phyloP scores from a whole-genome alignment of 2,888 invertebrate genomes.

The Rhamnusium bicolor region DNA sequence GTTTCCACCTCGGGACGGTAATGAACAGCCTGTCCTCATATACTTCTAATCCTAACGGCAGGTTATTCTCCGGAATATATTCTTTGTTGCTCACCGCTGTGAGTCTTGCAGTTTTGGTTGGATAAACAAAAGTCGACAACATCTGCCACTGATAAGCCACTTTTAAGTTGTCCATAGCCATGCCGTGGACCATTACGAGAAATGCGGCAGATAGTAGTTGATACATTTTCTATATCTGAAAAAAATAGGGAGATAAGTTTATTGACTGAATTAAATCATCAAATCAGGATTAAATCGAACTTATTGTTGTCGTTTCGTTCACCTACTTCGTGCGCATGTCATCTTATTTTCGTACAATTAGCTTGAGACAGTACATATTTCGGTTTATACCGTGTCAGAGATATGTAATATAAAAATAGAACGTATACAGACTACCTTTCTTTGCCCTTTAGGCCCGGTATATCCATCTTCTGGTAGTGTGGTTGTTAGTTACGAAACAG shows the following conservation, averaged over 20 bases:
- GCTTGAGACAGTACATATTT: no score
- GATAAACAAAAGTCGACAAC: conserved; percentile 79
- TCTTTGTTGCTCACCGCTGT: conserved; percentile 75
- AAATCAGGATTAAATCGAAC: no score
- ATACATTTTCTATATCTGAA: conserved; percentile 16
- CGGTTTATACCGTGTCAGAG: no score
- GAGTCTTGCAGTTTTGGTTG: conserved; percentile 73
- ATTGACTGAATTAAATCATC: no score
- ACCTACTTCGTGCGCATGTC: no score
- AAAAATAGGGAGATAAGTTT: neutral
- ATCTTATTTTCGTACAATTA: no score
- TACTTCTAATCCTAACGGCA: conserved; percentile 84
- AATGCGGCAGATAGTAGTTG: conserved; percentile 8
- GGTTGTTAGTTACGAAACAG: no score
- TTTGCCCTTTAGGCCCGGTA: no score
- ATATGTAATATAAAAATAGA: no score
- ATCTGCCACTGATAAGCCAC: conserved; percentile 83
- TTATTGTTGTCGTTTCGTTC: no score
- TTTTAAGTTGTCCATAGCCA: conserved; percentile 75
- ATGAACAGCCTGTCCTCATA: conserved; percentile 80
- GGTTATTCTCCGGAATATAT: conserved; percentile 81
- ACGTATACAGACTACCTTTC: no score
- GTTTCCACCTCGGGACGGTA: conserved; percentile 83
- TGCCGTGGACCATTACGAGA: neutral
- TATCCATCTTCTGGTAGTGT: no score